Percentiles rank a stretch among this genome's conserved stretches.
Conservation (phyloP, 2,113 vertebrate species). For the Oophaga pumilio region DNA sequence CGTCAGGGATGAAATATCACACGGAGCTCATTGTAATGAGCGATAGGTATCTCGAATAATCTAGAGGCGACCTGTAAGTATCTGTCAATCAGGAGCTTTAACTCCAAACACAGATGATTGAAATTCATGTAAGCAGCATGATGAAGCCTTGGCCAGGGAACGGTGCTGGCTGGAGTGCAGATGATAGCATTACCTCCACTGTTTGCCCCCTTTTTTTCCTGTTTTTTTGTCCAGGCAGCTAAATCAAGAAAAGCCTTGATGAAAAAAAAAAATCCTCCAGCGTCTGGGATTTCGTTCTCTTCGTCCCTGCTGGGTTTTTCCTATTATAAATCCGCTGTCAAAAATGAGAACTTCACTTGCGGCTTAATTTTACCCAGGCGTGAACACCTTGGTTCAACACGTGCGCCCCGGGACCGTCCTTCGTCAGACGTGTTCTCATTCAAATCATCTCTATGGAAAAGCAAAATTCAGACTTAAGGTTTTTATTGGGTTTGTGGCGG, state of each 20-base stretch:
- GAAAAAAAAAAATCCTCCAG: slow-evolving; percentile 73
- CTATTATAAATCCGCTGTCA: slow-evolving; percentile 83
- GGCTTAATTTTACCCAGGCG: slow-evolving; percentile 78
- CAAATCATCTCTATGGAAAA: slow-evolving; percentile 63
- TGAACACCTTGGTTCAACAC: slow-evolving; percentile 78
- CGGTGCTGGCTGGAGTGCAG: slow-evolving; percentile 69
- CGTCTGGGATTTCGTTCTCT: slow-evolving; percentile 75
- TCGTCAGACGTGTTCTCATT: slow-evolving; percentile 72
- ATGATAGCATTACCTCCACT: slow-evolving; percentile 83
- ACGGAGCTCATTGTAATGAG: slow-evolving; percentile 79
- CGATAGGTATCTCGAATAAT: slow-evolving; percentile 80
- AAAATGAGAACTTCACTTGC: slow-evolving; percentile 75
- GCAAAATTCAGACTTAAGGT: slow-evolving; percentile 65
- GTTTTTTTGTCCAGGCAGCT: slow-evolving; percentile 70
- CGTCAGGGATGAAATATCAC: slow-evolving; percentile 79
- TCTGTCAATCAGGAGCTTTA: slow-evolving; percentile 78
- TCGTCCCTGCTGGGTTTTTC: slow-evolving; percentile 80
- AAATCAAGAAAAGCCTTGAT: slow-evolving; percentile 84
- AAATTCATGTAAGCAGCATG: slow-evolving; percentile 80
- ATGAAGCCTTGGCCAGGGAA: slow-evolving; percentile 80
- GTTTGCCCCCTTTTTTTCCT: slow-evolving; percentile 68
- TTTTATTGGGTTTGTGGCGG: slow-evolving; percentile 4
- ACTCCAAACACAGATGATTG: slow-evolving; percentile 79
- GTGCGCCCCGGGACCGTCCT: slow-evolving; percentile 68
- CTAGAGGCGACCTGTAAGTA: slow-evolving; percentile 72